Evolutionary conservation across 2,797 vertebrate species (phyloP), one percentile per base, ranked within the genome.

Genomic region (Mormyrus hasselquistii): DNA sequence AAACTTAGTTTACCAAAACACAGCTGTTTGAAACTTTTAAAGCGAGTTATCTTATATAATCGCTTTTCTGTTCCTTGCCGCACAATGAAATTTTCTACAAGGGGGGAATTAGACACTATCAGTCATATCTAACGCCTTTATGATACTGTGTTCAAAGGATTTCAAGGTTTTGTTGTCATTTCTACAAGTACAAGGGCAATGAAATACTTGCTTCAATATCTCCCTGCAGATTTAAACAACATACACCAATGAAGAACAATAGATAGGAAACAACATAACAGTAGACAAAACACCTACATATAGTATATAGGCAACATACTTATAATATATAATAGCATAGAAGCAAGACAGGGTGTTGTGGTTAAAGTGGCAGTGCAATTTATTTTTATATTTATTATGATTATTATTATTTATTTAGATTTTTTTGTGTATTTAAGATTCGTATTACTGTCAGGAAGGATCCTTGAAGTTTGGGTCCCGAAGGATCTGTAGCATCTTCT

Each of bases 1-100:
- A 9, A 59, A 86, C 52, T 84, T 76, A 89, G 62, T 69, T 88
- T 47, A 47, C 29, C 87, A 53, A 88, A 53, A 47, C 53, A 49
- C 89, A 88, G 73, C 69, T 83, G 89, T 16, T 52, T 44, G 22
- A 16, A 22, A 88, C 57, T 87, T 89, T 87, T 62, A 87, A 89
- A 55, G 69, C 14, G 10, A 82, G 55, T 57, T 76, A 76, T 87
- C 86, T 65, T 59, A 65, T 38, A 41, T 53, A 69, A 53, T 53
- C 49, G 29, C 55, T 84, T 88, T 88, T 65, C 22, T n/a, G n/a
- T 88, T 84, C 55, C 89, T 49, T 49, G 41, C 12, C 7, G 34
- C 38, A 62, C 34, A 79, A 79, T 79, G 34, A 41, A 41, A 44
- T 9, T 52, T 10, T 34, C 49, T 34, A 50, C 22, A 55, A 73